These are phyloP conservation scores for Lanius ludovicianus DNA, from an alignment of 2,113 vertebrate species.

Conservation along the genomic window DNA sequence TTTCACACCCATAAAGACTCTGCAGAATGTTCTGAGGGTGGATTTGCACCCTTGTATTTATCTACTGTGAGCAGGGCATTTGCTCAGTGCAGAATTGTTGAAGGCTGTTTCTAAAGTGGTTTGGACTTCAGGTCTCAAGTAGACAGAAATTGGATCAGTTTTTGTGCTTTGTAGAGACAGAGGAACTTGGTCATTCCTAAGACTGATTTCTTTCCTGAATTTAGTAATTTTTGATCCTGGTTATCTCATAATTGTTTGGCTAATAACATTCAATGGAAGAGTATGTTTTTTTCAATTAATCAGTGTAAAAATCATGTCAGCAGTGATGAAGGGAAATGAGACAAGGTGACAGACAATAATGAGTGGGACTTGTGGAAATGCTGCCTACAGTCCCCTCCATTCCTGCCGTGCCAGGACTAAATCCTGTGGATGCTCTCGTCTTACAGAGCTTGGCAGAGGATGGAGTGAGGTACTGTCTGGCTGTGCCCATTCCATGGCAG, in stretches of 20 bases:
- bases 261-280: not conserved
- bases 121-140: not conserved
- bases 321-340: not conserved
- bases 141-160: not conserved
- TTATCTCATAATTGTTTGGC: not conserved
- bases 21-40: not conserved
- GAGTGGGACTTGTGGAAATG: not conserved
- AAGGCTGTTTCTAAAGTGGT: not conserved
- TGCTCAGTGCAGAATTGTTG: not conserved
- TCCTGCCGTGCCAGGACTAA: not conserved
- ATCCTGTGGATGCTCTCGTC: not conserved
- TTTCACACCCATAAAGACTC: not conserved
- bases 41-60: not conserved
- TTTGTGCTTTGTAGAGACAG: not conserved
- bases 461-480: not conserved
- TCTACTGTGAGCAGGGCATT: not conserved
- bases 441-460: not conserved
- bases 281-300: not conserved
- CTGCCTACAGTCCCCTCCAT: not conserved
- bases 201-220: not conserved
- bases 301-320: not conserved
- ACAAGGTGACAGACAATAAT: not conserved
- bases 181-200: not conserved
- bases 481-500: rapidly evolving
- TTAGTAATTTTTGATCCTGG: not conserved